Evolutionary conservation across 2,888 invertebrate genomes (phyloP).

Genomic region (Trichopria drosophilae): DNA sequence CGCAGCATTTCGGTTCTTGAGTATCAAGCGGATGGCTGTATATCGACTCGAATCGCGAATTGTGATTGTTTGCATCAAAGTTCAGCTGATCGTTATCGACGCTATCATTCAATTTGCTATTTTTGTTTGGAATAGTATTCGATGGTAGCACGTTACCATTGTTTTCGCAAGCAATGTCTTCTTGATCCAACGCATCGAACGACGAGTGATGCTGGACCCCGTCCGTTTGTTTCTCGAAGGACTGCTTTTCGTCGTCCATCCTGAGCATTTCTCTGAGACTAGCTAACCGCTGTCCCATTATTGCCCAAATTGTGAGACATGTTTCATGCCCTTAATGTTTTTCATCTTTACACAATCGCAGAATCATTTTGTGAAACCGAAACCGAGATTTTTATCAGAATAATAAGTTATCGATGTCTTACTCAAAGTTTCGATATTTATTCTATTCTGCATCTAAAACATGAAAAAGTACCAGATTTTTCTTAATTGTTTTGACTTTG

Average conservation of each 20-base stretch:
- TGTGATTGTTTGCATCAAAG: constrained; percentile 53
- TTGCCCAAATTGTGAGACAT: too few relatives aligned
- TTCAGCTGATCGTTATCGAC: constrained; percentile 49
- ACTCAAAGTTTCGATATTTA: too few relatives aligned
- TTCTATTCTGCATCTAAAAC: too few relatives aligned
- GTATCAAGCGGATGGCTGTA: constrained; percentile 54
- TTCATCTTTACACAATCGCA: too few relatives aligned
- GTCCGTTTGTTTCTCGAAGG: constrained; percentile 43
- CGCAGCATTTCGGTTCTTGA: constrained; percentile 49
- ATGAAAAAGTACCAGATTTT: too few relatives aligned
- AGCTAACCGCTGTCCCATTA: constrained; percentile 58
- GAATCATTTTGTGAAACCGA: too few relatives aligned
- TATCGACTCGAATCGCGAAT: constrained; percentile 55
- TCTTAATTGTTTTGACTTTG: too few relatives aligned
- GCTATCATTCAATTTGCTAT: constrained; percentile 47
- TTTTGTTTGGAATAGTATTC: constrained; percentile 43
- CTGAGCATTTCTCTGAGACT: constrained; percentile 56
- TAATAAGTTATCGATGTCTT: too few relatives aligned
- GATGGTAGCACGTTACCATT: constrained; percentile 46
- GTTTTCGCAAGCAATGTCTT: constrained; percentile 43
- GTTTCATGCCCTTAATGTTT: too few relatives aligned
- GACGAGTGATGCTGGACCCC: constrained; percentile 39
- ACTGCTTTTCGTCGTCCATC: constrained; percentile 51
- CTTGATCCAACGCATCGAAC: constrained; percentile 43
- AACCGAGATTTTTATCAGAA: too few relatives aligned